A percentile compares a stretch with the other conserved stretches of the same genome.
phyloP scores from a whole-genome alignment of 2,797 vertebrate genomes.

The Mustela erminea region DNA sequence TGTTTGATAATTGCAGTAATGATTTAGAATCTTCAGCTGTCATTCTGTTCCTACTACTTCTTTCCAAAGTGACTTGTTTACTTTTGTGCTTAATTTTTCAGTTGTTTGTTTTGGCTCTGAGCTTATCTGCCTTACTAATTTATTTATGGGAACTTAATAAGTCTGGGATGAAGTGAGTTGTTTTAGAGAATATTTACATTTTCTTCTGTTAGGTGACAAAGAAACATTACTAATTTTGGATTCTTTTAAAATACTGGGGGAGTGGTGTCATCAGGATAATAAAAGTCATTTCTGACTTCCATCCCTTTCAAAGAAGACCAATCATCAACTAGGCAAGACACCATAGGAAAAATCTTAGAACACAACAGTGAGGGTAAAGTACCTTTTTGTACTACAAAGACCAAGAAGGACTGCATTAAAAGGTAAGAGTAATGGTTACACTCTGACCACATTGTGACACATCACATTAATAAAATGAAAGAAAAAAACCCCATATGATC shows the following conservation, averaged over 20 bases:
- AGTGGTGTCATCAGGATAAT: not conserved
- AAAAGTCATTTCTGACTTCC: not conserved
- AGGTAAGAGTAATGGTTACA: not conserved
- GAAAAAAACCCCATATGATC: not conserved
- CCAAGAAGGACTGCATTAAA: not conserved
- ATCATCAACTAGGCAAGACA: not conserved
- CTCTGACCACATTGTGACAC: not conserved
- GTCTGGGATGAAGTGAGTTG: not conserved
- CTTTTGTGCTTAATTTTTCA: not conserved
- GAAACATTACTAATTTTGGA: conserved; percentile 1
- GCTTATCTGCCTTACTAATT: not conserved
- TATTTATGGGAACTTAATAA: not conserved
- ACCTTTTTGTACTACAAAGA: not conserved
- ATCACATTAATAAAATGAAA: not conserved
- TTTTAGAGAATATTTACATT: not conserved
- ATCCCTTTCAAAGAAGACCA: not conserved
- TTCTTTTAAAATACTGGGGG: not conserved
- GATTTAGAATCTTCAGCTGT: not conserved
- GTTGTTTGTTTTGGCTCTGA: not conserved
- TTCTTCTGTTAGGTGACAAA: not conserved
- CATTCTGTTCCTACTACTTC: not conserved
- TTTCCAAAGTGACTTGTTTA: not conserved
- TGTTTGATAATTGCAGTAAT: not conserved
- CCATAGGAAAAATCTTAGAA: not conserved
- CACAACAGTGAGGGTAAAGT: not conserved